Evolutionary conservation across 2,888 invertebrate genomes (phyloP).

Genomic region (Eretmocerus hayati): DNA sequence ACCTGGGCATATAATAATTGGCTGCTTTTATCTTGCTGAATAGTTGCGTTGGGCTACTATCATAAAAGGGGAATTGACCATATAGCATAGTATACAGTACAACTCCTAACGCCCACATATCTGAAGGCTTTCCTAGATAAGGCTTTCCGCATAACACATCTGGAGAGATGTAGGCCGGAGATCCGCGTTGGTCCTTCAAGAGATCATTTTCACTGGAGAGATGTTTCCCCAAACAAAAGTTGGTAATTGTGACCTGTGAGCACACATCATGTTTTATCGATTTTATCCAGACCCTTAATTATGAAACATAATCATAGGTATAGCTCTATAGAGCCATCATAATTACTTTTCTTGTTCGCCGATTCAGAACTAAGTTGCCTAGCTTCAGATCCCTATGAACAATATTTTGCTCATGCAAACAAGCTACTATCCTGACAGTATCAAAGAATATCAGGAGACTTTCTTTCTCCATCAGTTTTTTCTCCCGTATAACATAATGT

Average conservation of each 20-base stretch:
- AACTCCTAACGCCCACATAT: slow-evolving; percentile 78
- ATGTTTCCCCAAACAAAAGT: slow-evolving; percentile 72
- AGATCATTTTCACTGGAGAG: slow-evolving; percentile 65
- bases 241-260: slow-evolving; percentile 58
- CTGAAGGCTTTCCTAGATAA: slow-evolving; percentile 71
- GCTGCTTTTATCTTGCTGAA: slow-evolving; percentile 70
- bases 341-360: slow-evolving; percentile 52
- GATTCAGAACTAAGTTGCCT: slow-evolving; percentile 69
- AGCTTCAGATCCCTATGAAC: slow-evolving; percentile 72
- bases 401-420: slow-evolving; percentile 69
- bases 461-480: slow-evolving; percentile 66
- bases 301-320: not conserved
- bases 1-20: slow-evolving; percentile 68
- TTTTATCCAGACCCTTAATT: too few relatives aligned
- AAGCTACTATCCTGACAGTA: slow-evolving; percentile 65
- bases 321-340: slow-evolving; percentile 1
- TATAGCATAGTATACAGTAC: slow-evolving; percentile 73
- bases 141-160: slow-evolving; percentile 71
- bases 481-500: slow-evolving; percentile 70
- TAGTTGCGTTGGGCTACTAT: slow-evolving; percentile 64
- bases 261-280: not conserved
- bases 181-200: slow-evolving; percentile 68
- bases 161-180: slow-evolving; percentile 75
- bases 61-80: slow-evolving; percentile 76
- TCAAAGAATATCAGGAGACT: slow-evolving; percentile 68